Base-by-base conservation (phyloP, 1,140 invertebrate species). In the Psilanteris sp. region DNA sequence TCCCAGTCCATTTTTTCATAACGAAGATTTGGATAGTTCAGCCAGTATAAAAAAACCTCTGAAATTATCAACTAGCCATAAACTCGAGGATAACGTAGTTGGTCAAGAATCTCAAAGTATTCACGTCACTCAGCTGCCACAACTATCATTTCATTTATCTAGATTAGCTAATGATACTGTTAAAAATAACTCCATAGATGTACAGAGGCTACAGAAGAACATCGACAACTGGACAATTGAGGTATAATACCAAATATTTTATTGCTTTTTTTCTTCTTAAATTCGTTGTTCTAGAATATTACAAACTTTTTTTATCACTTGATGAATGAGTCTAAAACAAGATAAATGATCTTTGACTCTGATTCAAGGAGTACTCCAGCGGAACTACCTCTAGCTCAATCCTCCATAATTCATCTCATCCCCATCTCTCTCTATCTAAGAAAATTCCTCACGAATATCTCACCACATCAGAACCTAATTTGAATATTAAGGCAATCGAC, bases 151-250 rank as follows among this genome's bases (percentile, higher is more conserved):
- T 14, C 32, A 31, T 3, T 59, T 73, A 39, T 61, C 73, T 34
- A 7, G 26, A 7, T 5, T 36, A 3, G 1, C n/a, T 1, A 11
- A 67, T 0, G 16, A 2, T 0, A 22, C 48, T 1, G 14, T 4
- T 5, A 73, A 74, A 62, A 90, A 90, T 55, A 90, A 90, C 26
- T 90, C 91, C 0, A 93, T 94, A 74, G 93, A 94, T 78, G 90
- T 93, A 9, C 90, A 91, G 14, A 92, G 92, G 79, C 82, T 95
- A 36, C 94, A 95, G 80, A 93, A 94, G 76, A 94, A 94, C 72
- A 95, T 95, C 26, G 94, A 95, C 78, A 93, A 93, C 22, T 95
- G 94, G 94, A 95, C 94, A 1, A 93, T 93, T 74, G 93, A 94
- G 88, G 93, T 93, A 20, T 72, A n/a, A n/a, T n/a, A n/a, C n/a